These are phyloP conservation scores for Lypha dubia DNA, from an alignment of 2,888 invertebrate genomes.

Conservation along the genomic window DNA sequence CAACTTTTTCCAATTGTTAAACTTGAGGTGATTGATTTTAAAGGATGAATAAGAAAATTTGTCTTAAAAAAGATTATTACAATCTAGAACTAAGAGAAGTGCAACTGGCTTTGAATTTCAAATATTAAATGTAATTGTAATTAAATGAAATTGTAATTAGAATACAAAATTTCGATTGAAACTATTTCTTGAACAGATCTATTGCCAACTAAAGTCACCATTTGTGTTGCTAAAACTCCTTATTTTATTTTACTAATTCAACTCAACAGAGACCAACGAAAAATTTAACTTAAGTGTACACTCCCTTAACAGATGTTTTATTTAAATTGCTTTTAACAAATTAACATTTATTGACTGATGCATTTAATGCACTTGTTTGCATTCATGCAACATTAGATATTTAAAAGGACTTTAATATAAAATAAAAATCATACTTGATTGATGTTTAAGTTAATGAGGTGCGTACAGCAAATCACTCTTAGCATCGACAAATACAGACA, in stretches of 20 bases:
- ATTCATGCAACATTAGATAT: neutral
- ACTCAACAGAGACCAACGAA: neutral
- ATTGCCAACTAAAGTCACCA: neutral
- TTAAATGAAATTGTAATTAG: too few species aligned
- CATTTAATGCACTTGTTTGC: neutral
- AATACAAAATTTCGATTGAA: too few species aligned
- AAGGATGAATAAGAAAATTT: too few species aligned
- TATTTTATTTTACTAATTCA: neutral
- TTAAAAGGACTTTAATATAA: neutral
- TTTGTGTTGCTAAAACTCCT: neutral
- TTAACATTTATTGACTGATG: neutral
- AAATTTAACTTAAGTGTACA: neutral
- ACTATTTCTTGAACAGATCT: neutral
- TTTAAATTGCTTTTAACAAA: neutral
- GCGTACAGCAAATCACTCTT: neutral
- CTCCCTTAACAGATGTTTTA: neutral
- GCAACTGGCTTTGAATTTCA: too few species aligned
- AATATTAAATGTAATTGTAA: too few species aligned
- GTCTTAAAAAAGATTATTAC: too few species aligned
- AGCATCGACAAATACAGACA: neutral
- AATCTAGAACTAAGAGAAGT: too few species aligned
- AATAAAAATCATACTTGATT: slow-evolving; percentile 4
- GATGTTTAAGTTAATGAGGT: slow-evolving; percentile 40
- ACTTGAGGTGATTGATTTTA: too few species aligned
- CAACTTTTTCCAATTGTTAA: too few species aligned